Conservation (phyloP, 2,888 invertebrate genomes). For the Tetropium fuscum region DNA sequence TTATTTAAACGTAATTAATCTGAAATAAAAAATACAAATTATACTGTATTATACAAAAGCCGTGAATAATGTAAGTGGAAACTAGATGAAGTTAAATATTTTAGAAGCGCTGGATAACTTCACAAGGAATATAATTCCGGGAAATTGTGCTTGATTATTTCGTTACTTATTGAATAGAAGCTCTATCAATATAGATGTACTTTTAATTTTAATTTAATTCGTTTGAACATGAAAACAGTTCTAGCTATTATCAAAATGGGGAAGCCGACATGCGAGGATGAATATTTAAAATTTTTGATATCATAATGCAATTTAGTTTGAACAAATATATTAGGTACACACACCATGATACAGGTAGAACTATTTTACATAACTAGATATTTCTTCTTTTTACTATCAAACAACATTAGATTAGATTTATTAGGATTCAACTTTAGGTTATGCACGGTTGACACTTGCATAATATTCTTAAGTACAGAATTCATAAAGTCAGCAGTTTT, state of each 20-base stretch:
- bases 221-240: constrained; percentile 37
- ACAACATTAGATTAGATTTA: too few relatives aligned
- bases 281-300: constrained; percentile 33
- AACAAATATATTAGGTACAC: too few relatives aligned
- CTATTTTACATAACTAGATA: too few relatives aligned
- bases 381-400: too few relatives aligned
- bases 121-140: constrained; percentile 19
- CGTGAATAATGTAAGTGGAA: constrained; percentile 21
- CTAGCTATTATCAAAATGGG: constrained; percentile 32
- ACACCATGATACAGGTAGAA: too few relatives aligned
- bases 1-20: constrained; percentile 25
- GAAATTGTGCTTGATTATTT: constrained; percentile 33
- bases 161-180: constrained; percentile 37
- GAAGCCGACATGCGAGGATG: constrained; percentile 36
- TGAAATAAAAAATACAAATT: constrained; percentile 6
- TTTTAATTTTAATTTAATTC: constrained; percentile 35
- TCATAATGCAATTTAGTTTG: background rate
- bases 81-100: constrained; percentile 23
- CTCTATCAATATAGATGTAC: constrained; percentile 40
- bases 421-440: too few relatives aligned
- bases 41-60: constrained; percentile 4
- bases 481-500: too few relatives aligned
- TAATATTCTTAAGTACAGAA: too few relatives aligned
- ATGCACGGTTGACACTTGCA: too few relatives aligned
- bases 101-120: constrained; percentile 14